phyloP scores from a whole-genome alignment of 2,113 vertebrate species.

The Xiphophorus hellerii region DNA sequence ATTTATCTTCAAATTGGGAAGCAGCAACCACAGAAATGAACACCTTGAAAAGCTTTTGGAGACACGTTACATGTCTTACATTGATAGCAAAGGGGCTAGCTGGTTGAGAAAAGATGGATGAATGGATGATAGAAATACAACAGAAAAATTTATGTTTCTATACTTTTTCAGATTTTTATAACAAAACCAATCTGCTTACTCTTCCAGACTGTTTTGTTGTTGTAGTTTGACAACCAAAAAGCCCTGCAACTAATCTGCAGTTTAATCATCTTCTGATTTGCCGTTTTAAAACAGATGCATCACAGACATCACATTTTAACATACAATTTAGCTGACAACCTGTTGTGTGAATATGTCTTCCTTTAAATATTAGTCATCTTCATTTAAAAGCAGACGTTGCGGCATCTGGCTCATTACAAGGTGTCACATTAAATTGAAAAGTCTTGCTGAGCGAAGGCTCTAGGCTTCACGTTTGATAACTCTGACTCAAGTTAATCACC shows the following conservation, averaged over 20 bases:
- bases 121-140: too few relatives aligned
- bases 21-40: too few relatives aligned
- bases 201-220: neutral
- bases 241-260: neutral
- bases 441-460: slow-evolving; percentile 13
- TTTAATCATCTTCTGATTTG: neutral
- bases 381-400: slow-evolving; percentile 13
- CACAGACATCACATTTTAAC: neutral
- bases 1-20: neutral
- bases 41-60: neutral
- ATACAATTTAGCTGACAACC: neutral
- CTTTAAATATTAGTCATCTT: neutral
- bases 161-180: too few relatives aligned
- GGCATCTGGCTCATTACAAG: slow-evolving; percentile 34
- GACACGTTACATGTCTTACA: neutral
- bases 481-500: slow-evolving; percentile 44
- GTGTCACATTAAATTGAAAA: slow-evolving; percentile 44
- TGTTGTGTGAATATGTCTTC: neutral
- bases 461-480: slow-evolving; percentile 36
- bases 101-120: neutral
- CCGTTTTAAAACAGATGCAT: neutral
- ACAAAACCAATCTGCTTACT: too few relatives aligned
- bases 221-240: neutral
- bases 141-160: too few relatives aligned
- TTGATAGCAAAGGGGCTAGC: neutral